phyloP scores from a whole-genome alignment of 2,797 vertebrate genomes.

The Malacoraja senta region DNA sequence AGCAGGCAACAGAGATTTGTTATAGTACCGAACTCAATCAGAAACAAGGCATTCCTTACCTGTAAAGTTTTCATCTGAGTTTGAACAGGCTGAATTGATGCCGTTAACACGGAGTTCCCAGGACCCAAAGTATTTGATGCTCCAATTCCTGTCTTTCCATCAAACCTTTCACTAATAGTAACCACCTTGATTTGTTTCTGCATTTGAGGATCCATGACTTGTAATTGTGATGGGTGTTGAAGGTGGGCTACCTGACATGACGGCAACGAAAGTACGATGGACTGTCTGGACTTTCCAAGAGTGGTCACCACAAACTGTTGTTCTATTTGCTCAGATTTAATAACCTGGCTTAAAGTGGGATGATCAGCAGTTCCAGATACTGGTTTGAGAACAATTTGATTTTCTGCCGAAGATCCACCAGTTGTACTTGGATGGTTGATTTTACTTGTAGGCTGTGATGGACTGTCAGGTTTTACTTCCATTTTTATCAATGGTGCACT shows the following conservation, averaged over 20 bases:
- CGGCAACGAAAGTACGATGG: constrained; percentile 82
- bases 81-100: constrained; percentile 62
- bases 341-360: constrained; percentile 67
- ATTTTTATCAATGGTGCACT: not conserved
- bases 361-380: constrained; percentile 67
- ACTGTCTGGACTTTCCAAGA: constrained; percentile 82
- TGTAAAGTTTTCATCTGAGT: constrained; percentile 89
- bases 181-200: constrained; percentile 86
- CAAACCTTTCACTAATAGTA: constrained; percentile 75
- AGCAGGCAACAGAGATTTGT: constrained; percentile 33
- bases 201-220: constrained; percentile 68
- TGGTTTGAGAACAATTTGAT: constrained; percentile 91
- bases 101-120: constrained; percentile 69
- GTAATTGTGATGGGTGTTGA: constrained; percentile 65
- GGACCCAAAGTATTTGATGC: constrained; percentile 61
- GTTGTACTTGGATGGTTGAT: constrained; percentile 39
- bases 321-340: constrained; percentile 74
- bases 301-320: constrained; percentile 88
- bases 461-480: constrained; percentile 7
- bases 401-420: constrained; percentile 71
- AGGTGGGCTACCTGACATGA: constrained; percentile 62
- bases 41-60: constrained; percentile 61
- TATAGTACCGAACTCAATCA: constrained; percentile 47
- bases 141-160: constrained; percentile 76
- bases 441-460: not conserved